Conservation (phyloP, 2,113 vertebrate species). For the Nycticryphes semicollaris region DNA sequence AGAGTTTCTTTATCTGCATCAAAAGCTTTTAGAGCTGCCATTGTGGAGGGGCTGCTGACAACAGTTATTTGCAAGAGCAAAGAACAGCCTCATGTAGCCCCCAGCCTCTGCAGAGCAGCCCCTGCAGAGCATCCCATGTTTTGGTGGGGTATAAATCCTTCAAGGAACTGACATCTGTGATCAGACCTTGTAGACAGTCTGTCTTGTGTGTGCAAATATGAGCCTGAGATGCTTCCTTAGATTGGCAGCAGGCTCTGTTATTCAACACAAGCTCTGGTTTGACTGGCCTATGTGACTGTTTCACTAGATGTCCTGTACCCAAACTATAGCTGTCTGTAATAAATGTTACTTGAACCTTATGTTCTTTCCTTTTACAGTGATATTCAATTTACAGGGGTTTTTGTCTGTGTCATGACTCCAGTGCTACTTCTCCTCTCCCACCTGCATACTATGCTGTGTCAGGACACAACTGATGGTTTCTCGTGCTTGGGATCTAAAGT, state of each 20-base stretch:
- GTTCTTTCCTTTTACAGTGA: neutral
- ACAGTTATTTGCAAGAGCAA: neutral
- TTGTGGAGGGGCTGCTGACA: neutral
- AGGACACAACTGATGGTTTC: neutral
- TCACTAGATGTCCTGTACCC: neutral
- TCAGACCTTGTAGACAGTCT: neutral
- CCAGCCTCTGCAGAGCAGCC: neutral
- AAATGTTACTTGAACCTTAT: neutral
- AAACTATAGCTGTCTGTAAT: neutral
- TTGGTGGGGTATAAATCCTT: neutral
- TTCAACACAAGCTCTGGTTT: neutral
- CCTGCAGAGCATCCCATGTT: neutral
- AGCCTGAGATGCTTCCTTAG: neutral
- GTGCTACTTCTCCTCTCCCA: neutral
- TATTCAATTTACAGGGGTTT: neutral
- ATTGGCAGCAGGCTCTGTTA: neutral
- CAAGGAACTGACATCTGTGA: neutral
- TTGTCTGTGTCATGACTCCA: neutral
- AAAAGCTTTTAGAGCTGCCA: constrained; percentile 14
- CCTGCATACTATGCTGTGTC: fast-evolving
- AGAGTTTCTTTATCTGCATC: constrained; percentile 8
- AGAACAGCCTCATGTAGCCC: neutral
- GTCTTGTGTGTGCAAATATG: neutral
- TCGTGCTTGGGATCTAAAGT: neutral
- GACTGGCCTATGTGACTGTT: neutral